phyloP scores from a whole-genome alignment of 1,140 invertebrate species.

The Neodiprion fabricii region DNA sequence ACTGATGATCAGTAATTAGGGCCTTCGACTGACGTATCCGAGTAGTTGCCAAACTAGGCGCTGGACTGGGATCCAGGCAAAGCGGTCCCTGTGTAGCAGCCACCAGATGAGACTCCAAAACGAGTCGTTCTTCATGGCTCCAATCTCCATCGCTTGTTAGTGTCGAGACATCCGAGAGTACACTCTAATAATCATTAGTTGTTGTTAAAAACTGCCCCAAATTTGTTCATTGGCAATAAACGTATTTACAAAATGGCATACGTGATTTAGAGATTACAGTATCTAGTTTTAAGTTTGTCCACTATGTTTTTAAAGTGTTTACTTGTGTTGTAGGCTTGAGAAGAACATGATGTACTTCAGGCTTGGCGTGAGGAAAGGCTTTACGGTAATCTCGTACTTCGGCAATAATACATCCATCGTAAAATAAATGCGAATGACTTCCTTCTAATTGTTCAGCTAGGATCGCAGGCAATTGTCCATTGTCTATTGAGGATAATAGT shows the following conservation, averaged over 20 bases:
- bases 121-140: slow-evolving; percentile 79
- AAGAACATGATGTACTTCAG: slow-evolving; percentile 84
- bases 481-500: slow-evolving; percentile 80
- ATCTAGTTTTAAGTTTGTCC: neutral
- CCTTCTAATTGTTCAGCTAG: slow-evolving; percentile 84
- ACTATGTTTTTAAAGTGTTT: slow-evolving; percentile 33
- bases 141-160: slow-evolving; percentile 72
- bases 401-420: slow-evolving; percentile 89
- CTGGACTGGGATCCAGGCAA: slow-evolving; percentile 85
- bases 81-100: slow-evolving; percentile 83
- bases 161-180: slow-evolving; percentile 77
- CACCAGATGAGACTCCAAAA: slow-evolving; percentile 83
- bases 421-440: slow-evolving; percentile 83
- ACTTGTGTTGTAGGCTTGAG: slow-evolving; percentile 88
- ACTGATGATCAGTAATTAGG: slow-evolving; percentile 75
- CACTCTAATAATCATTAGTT: slow-evolving; percentile 61
- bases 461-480: slow-evolving; percentile 85
- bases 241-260: neutral
- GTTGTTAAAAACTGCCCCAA: neutral
- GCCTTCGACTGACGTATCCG: slow-evolving; percentile 76
- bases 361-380: slow-evolving; percentile 72
- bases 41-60: slow-evolving; percentile 76
- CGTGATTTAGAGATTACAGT: slow-evolving; percentile 12
- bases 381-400: slow-evolving; percentile 90
- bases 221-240: neutral